Conservation (phyloP, 2,113 vertebrate genomes). For the Aleadryas rufinucha region DNA sequence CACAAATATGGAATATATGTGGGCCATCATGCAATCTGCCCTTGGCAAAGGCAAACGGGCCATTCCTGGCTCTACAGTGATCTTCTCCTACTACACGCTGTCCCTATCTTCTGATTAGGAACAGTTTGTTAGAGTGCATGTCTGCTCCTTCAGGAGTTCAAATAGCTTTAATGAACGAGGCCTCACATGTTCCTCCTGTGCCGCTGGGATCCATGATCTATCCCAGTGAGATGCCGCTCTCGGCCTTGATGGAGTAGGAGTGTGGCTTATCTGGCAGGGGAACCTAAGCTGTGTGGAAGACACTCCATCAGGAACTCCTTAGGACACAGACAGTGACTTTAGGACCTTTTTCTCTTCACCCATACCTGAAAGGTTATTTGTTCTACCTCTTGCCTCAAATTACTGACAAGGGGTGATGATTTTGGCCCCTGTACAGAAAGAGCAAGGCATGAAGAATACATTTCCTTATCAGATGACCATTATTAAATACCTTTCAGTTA, state of each 20-base stretch:
- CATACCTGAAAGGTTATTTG: neutral
- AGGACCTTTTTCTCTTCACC: neutral
- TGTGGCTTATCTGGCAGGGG: neutral
- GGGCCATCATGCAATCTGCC: neutral
- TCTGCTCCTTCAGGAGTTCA: neutral
- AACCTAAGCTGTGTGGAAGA: neutral
- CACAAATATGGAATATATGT: neutral
- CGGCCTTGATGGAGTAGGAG: neutral
- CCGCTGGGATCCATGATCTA: neutral
- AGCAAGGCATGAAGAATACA: neutral
- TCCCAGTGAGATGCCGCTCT: neutral
- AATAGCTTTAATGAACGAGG: neutral
- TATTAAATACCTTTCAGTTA: neutral
- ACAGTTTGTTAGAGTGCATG: neutral
- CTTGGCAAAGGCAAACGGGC: neutral
- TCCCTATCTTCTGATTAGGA: neutral
- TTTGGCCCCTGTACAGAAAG: neutral
- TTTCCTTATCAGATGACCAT: neutral
- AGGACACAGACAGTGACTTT: neutral
- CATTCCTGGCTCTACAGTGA: neutral
- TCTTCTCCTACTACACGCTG: neutral
- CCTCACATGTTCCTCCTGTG: fast-evolving
- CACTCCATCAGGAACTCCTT: neutral
- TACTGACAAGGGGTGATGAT: neutral
- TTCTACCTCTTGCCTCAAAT: neutral